Evolutionary conservation across 2,797 vertebrate genomes (phyloP).

Genomic region (Champsocephalus esox): DNA sequence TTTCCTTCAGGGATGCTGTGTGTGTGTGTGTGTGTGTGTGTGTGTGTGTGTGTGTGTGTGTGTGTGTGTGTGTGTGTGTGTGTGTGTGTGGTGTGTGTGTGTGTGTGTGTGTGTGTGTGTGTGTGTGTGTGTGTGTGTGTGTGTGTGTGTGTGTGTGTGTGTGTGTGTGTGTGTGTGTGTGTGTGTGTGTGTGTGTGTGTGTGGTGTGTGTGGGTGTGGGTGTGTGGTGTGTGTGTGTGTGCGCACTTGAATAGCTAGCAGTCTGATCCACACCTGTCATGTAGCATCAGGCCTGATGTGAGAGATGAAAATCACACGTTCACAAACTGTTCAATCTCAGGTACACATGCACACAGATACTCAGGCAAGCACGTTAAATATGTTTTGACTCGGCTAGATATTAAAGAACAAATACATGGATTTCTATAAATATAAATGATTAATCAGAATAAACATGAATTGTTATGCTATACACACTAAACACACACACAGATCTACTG

Average conservation of each 20-base stretch:
- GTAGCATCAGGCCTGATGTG: constrained; percentile 71
- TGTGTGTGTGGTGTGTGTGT: too few species aligned
- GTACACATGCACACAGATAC: constrained; percentile 9
- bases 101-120: not conserved
- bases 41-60: too few species aligned
- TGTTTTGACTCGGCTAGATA: constrained; percentile 3
- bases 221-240: constrained; percentile 6
- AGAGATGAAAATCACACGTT: constrained; percentile 39
- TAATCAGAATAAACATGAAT: too few species aligned
- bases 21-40: too few species aligned
- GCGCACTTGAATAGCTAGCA: constrained; percentile 72
- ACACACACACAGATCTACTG: not conserved
- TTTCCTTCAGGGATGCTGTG: too few species aligned
- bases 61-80: too few species aligned
- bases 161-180: constrained; percentile 15
- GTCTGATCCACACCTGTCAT: constrained; percentile 84
- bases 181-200: constrained; percentile 26
- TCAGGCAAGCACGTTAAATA: not conserved
- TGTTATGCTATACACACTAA: too few species aligned
- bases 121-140: constrained; percentile 11
- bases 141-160: constrained; percentile 24
- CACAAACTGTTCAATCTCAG: constrained; percentile 21
- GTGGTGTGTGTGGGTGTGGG: constrained; percentile 21
- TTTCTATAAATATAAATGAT: not conserved
- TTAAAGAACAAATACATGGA: constrained; percentile 6